Evolutionary conservation across 2,113 vertebrate genomes (phyloP), one percentile per base, ranked within the genome.

Genomic region (Synodontis membranacea): DNA sequence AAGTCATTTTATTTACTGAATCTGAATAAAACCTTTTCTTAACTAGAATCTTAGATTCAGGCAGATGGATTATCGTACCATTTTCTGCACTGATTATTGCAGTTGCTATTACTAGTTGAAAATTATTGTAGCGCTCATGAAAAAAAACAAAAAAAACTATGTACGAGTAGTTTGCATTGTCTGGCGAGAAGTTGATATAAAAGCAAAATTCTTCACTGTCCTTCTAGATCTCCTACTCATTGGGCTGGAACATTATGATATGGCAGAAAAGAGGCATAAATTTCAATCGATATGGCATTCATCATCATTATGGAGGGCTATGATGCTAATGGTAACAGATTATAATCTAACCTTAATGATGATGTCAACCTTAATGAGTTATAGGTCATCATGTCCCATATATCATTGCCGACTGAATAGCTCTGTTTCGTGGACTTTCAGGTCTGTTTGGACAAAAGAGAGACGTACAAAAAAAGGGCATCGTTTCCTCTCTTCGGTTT

Each of bases 301-400:
- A 91, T 93, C 91, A 93, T 91, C 75, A 90, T 91, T 91, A 92
- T 90, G 87, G 88, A 94, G 92, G 89, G 88, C 90, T 90, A 84
- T 64, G 83, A 88, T 91, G 89, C 89, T 93, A 93, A 94, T 93
- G 92, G 81, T 66, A 83, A 88, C 89, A 89, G 91, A 92, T 93
- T 91, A 92, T 94, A 92, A 94, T 93, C 88, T 89, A 91, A 94
- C 91, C 94, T 92, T 93, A 93, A 93, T 92, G 92, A 93, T 92
- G 90, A 91, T 89, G 92, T 92, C 91, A 93, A 91, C 91, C 92
- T 92, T 92, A 92, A 93, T 92, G 91, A 93, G 90, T 92, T 91
- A 93, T 93, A 87, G 93, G 90, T 92, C 86, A 84, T 31, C 82
- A 19, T 91, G 93, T 93, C 91, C 92, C 93, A 88, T 89, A 92